phyloP scores from a whole-genome alignment of 2,888 invertebrate genomes.

The Microctonus brassicae region DNA sequence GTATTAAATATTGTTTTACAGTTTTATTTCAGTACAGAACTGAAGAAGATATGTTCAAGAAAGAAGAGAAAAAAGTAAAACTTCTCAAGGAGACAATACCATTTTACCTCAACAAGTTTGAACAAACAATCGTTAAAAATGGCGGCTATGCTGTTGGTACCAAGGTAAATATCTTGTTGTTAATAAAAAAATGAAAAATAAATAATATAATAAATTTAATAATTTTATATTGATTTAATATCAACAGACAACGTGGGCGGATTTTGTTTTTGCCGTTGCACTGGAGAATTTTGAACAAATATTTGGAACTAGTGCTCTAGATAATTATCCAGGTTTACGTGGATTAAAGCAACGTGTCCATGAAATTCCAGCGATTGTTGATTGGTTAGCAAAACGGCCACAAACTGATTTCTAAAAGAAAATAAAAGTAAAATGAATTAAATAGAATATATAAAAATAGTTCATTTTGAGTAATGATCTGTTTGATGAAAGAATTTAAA shows the following conservation, averaged over 20 bases:
- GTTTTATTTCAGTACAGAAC: constrained; percentile 71
- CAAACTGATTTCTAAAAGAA: constrained; percentile 71
- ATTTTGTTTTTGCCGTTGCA: constrained; percentile 74
- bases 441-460: constrained; percentile 8
- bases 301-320: constrained; percentile 71
- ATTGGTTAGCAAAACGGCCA: constrained; percentile 74
- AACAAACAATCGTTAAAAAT: constrained; percentile 72
- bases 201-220: neutral
- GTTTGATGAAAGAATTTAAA: neutral
- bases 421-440: neutral
- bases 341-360: constrained; percentile 72
- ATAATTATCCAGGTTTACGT: constrained; percentile 72
- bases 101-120: constrained; percentile 73
- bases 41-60: constrained; percentile 72
- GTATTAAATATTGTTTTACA: constrained; percentile 48
- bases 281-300: constrained; percentile 73
- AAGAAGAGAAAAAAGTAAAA: constrained; percentile 72
- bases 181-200: constrained; percentile 3
- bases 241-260: constrained; percentile 75
- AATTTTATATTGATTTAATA: neutral
- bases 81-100: constrained; percentile 73
- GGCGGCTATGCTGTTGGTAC: constrained; percentile 73
- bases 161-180: constrained; percentile 65
- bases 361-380: constrained; percentile 72
- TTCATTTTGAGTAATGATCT: neutral